These are phyloP conservation scores for Leuciscus waleckii DNA, from an alignment of 2,797 vertebrate species.

Conservation along the genomic window DNA sequence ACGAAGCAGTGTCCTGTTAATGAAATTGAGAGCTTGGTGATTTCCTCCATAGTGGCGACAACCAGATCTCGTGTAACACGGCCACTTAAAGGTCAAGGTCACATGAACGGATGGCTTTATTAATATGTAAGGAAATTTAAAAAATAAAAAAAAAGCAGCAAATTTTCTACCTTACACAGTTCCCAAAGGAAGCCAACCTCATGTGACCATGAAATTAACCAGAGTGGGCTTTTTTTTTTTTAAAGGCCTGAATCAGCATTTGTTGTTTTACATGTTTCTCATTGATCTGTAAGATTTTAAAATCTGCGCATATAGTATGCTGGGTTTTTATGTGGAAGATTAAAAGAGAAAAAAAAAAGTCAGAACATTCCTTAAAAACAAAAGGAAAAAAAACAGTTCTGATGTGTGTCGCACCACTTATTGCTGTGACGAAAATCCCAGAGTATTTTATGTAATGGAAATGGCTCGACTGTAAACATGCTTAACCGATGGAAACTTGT, in stretches of 20 bases:
- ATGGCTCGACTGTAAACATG: slow-evolving; percentile 30
- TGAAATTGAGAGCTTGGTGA: slow-evolving; percentile 42
- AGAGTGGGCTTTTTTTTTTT: background rate
- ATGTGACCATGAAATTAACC: slow-evolving; percentile 8
- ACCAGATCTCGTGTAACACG: background rate
- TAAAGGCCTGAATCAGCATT: slow-evolving; percentile 12
- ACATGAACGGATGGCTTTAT: slow-evolving; percentile 21
- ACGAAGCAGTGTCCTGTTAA: slow-evolving; percentile 34
- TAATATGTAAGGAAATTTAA: slow-evolving; percentile 35
- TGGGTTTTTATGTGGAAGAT: slow-evolving; percentile 21
- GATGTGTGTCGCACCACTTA: background rate
- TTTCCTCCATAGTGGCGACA: slow-evolving; percentile 21
- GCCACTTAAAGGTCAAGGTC: slow-evolving; percentile 32
- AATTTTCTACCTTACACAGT: slow-evolving; percentile 13
- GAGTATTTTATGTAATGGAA: slow-evolving; percentile 31
- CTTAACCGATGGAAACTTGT: slow-evolving; percentile 24
- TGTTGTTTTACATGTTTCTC: slow-evolving; percentile 20
- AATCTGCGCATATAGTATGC: background rate
- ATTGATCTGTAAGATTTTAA: slow-evolving; percentile 25
- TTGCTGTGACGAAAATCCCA: slow-evolving; percentile 16
- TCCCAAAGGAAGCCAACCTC: background rate
- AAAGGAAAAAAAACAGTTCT: background rate
- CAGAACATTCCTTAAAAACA: slow-evolving; percentile 31
- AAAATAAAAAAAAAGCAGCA: too few relatives aligned
- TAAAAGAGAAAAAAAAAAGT: slow-evolving; percentile 13